Base-by-base conservation (phyloP, 2,113 vertebrate species). In the Aspidoscelis tigris region DNA sequence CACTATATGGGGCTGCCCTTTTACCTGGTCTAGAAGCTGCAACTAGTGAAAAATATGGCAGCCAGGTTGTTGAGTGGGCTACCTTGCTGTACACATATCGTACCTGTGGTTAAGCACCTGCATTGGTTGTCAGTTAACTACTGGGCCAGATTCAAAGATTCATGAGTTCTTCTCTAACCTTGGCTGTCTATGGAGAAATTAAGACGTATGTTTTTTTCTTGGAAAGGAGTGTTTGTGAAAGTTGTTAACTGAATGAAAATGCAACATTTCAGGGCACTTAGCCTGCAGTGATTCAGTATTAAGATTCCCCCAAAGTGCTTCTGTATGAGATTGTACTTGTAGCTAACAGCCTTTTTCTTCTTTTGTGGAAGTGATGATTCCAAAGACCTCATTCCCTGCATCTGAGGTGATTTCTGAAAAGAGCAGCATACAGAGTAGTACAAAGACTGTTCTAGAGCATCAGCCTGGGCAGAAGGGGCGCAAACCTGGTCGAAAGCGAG, bases 401-500 rank as follows among this genome's bases (percentile, higher is more conserved):
- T 94, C 97, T 75, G 99, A 99, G 86, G 95, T 96, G 88, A 96
- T 95, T 86, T 93, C 97, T 90, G 98, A 98, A 94, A 97, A 95
- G 76, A 87, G 95, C 91, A 96, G 95, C 91, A 95, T 98, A 96
- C 96, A 96, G 90, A 96, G 96, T 86, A 93, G 92, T 44, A 95
- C 96, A 91, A 97, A 97, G 93, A 94, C 95, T 93, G 92, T 95
- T 86, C 92, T 96, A 92, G 95, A 96, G 89, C 92, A 89, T 69
- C 91, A 95, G 77, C 95, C 97, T 84, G 97, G 97, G 88, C 97
- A 98, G 90, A 97, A 95, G 93, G 97, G 97, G 82, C 97, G 98
- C 84, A 98, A 98, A 94, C 96, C 98, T 80, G 98, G 98, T 88
- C 97, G 98, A 92, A 98, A 98, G 95, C 97, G 98, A 96, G 96